phyloP scores from a whole-genome alignment of 2,888 invertebrate species.

The Epistrophe grossulariae region DNA sequence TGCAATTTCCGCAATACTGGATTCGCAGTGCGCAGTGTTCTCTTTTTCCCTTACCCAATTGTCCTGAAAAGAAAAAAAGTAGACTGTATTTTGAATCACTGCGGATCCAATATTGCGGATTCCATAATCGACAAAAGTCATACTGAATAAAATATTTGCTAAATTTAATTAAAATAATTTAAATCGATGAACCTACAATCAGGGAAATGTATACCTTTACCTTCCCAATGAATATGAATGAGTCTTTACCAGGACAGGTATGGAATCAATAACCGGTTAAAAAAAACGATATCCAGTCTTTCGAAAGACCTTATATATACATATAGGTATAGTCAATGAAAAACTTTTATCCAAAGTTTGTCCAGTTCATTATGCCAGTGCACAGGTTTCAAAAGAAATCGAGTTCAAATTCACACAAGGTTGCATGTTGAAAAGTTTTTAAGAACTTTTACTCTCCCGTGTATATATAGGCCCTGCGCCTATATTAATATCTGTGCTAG shows the following conservation, averaged over 20 bases:
- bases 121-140: no score
- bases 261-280: slow-evolving; percentile 56
- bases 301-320: not conserved
- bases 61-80: no score
- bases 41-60: no score
- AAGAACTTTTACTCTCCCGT: slow-evolving; percentile 57
- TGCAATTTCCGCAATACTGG: no score
- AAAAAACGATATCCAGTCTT: slow-evolving; percentile 8
- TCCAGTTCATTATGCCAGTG: slow-evolving; percentile 70
- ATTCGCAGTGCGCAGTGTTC: no score
- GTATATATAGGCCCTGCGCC: slow-evolving; percentile 9
- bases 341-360: slow-evolving; percentile 65
- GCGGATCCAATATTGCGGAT: no score
- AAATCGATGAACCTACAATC: not conserved
- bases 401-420: slow-evolving; percentile 64
- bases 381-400: slow-evolving; percentile 69
- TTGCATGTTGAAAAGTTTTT: slow-evolving; percentile 62
- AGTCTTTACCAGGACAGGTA: not conserved
- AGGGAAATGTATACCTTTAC: not conserved
- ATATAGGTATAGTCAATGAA: slow-evolving; percentile 22
- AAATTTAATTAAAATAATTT: not conserved
- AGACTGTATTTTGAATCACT: no score
- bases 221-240: not conserved
- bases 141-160: not conserved
- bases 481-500: slow-evolving; percentile 30